Conservation (phyloP, 2,888 invertebrate genomes). For the Eupelmus urozonus region DNA sequence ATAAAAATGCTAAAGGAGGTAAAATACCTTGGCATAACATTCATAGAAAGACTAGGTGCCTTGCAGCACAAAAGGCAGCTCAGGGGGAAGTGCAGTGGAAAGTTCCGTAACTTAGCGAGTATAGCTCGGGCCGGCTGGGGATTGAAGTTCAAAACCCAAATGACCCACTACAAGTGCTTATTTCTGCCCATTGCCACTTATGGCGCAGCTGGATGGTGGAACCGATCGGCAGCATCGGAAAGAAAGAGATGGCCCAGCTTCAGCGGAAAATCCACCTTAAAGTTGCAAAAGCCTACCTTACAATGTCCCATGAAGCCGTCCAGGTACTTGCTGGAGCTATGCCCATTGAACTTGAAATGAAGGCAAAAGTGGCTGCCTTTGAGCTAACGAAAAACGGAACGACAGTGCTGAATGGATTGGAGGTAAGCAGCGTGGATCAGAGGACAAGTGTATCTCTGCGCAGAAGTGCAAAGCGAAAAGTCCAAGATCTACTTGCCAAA, state of each 20-base stretch:
- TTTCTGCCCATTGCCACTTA: constrained; percentile 12
- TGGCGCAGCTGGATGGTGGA: constrained; percentile 23
- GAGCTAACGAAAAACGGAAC: not conserved
- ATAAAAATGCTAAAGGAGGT: not conserved
- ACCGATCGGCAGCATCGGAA: not conserved
- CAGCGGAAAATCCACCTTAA: not conserved
- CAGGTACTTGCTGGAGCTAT: not conserved
- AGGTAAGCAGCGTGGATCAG: not conserved
- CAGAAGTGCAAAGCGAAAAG: too few species aligned
- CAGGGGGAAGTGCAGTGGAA: too few species aligned
- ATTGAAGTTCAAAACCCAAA: not conserved
- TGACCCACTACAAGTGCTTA: not conserved
- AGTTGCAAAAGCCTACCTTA: not conserved
- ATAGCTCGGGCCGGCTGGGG: constrained; percentile 27
- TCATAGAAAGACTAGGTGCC: too few species aligned
- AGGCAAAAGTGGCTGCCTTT: too few species aligned
- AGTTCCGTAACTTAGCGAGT: too few species aligned
- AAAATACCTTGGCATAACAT: constrained; percentile 49
- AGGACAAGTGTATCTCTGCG: too few species aligned
- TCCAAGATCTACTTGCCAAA: too few species aligned
- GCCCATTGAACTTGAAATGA: not conserved
- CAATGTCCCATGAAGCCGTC: not conserved
- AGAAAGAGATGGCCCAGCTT: not conserved
- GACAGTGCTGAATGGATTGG: not conserved
- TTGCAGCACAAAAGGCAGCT: too few species aligned